Conservation (phyloP, 2,888 invertebrate species). For the Euspilapteryx auroguttella region DNA sequence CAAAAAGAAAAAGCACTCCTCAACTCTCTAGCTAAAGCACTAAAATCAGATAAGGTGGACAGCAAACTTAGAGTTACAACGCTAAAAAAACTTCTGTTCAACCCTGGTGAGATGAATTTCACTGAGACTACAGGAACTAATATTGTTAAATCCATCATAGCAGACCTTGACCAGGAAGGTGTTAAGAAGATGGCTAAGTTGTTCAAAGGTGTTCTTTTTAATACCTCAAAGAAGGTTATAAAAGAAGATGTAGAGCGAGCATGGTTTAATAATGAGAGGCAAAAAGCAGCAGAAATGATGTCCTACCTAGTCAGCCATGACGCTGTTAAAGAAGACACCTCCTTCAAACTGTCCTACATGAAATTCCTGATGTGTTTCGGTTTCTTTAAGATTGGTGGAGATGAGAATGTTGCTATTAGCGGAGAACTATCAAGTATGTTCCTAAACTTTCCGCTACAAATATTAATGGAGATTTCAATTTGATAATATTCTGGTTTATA, state of each 20-base stretch:
- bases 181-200: slow-evolving; percentile 65
- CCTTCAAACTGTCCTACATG: slow-evolving; percentile 69
- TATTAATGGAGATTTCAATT: too few species aligned
- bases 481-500: background rate
- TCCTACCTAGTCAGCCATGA: slow-evolving; percentile 57
- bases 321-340: slow-evolving; percentile 52
- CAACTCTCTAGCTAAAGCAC: slow-evolving; percentile 42
- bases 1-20: slow-evolving; percentile 59
- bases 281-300: slow-evolving; percentile 62
- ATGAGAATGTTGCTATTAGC: slow-evolving; percentile 51
- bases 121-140: slow-evolving; percentile 71
- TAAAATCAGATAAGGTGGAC: slow-evolving; percentile 47
- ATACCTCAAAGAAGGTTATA: slow-evolving; percentile 51
- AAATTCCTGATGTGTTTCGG: slow-evolving; percentile 66
- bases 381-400: slow-evolving; percentile 61
- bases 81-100: slow-evolving; percentile 65
- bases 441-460: background rate
- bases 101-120: slow-evolving; percentile 73
- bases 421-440: slow-evolving; percentile 62
- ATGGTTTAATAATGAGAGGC: slow-evolving; percentile 71
- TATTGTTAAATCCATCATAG: slow-evolving; percentile 65
- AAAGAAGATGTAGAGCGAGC: slow-evolving; percentile 47
- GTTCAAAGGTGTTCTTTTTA: slow-evolving; percentile 64
- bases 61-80: slow-evolving; percentile 57
- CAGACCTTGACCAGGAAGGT: slow-evolving; percentile 60